Evolutionary conservation across 2,113 vertebrate genomes (phyloP), one percentile per base, ranked within the genome.

Genomic region (Silurus asotus): DNA sequence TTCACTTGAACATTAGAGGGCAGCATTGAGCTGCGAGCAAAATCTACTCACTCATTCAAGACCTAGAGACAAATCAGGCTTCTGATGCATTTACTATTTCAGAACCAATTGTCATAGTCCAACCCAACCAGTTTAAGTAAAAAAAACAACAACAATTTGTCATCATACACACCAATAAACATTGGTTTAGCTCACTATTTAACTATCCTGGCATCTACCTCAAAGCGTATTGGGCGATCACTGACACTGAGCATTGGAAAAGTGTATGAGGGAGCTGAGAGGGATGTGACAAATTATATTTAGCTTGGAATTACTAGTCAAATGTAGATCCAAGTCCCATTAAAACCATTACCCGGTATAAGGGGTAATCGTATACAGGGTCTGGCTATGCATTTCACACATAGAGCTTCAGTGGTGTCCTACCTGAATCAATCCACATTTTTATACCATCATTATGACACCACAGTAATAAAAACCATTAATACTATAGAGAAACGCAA

Each of bases 1-100:
- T 10, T 61, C 37, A 48, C 7, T 11, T 56, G 62, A 74, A 28
- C 88, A 89, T 86, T 80, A 89, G 88, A 89, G 86, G n/a, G 83
- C 79, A 89, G 88, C 86, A 87, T 80, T 25, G n/a, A 56, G 48
- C 65, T 74, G n/a, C 51, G 74, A 56, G 37, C 82, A 14, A 77
- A 82, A 9, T 64, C 0, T 55, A 62, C n/a, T 8, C 13, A 13
- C 8, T 1, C 4, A 6, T 55, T 49, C 82, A 28, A 8, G n/a
- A 11, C 5, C 49, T 11, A 62, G n/a, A 53, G 17, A 67, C 61
- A 58, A 6, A 23, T 67, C 64, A 51, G 9, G 82, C 51, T 1
- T 51, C 19, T 64, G 19, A 51, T 61, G 45, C 56, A 84, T 67
- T 81, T 69, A 72, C 53, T 55, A 67, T 8, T 62, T 23, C 45